Base-by-base conservation (phyloP, 2,113 vertebrate species). In the Nansenia antarctica region DNA sequence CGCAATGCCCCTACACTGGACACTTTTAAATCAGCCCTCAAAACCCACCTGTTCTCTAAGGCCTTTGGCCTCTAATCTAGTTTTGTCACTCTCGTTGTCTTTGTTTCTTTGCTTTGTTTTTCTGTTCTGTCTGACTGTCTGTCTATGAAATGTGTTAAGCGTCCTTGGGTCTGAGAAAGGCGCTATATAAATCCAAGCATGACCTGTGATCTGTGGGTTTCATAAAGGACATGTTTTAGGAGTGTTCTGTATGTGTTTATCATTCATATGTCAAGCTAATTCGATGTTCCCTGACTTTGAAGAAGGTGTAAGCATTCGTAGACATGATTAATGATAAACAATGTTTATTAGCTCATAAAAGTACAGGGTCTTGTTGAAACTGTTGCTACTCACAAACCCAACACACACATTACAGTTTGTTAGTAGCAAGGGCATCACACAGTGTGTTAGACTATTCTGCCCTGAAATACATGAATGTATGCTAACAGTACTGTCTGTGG, bases 401-500 rank as follows among this genome's bases (percentile, higher is more conserved):
- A n/a, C n/a, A n/a, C n/a, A n/a, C n/a, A n/a, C n/a, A n/a, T n/a
- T n/a, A n/a, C 3, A 39, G 42, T 53, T 37, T 53, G n/a, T 53
- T 5, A 53, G 18, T 26, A 20, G 42, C 42, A 47, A 47, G 42
- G 42, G 5, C 2, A 47, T 47, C 18, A 47, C 5, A 37, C 9
- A 11, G 35, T 6, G 35, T 37, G 5, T 52, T n/a, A 24, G 3
- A 14, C n/a, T n/a, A 22, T 9, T n/a, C 31, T 26, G 4, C 59
- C 42, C 45, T 53, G 60, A 62, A 68, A 77, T 62, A 20, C 49
- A 65, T 63, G 67, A 58, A 77, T 76, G 62, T 76, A 53, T 70
- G 70, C 71, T 49, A 69, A 69, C 34, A 42, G 30, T 64, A 73
- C 14, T 2, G 32, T 77, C 24, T 31, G 9, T 26, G 31, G 53